phyloP scores from a whole-genome alignment of 2,888 invertebrate genomes.

The Spodoptera littoralis region DNA sequence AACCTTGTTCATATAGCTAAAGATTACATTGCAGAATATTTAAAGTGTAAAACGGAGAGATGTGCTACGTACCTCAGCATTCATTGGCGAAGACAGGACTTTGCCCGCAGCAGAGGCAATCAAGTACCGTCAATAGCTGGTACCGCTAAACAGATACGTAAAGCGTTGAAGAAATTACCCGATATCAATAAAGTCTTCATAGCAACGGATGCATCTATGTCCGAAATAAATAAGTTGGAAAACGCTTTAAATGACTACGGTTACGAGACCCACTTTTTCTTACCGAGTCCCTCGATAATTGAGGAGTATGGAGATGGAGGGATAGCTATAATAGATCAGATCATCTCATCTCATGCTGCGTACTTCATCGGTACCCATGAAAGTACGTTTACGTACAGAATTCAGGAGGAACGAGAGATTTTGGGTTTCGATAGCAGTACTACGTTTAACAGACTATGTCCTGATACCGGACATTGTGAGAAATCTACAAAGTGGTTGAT shows the following conservation, averaged over 20 bases:
- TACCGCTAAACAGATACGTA: slow-evolving; percentile 92
- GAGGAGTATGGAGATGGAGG: slow-evolving; percentile 93
- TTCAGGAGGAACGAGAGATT: slow-evolving; percentile 99
- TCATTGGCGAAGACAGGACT: slow-evolving; percentile 97
- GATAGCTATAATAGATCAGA: slow-evolving; percentile 97
- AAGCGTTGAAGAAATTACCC: slow-evolving; percentile 86
- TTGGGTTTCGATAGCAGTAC: slow-evolving; percentile 93
- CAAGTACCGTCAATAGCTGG: slow-evolving; percentile 94
- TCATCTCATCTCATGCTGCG: slow-evolving; percentile 96
- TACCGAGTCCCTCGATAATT: slow-evolving; percentile 83
- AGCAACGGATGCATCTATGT: slow-evolving; percentile 93
- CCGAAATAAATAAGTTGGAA: slow-evolving; percentile 86
- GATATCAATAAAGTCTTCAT: slow-evolving; percentile 90
- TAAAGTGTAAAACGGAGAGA: slow-evolving; percentile 68
- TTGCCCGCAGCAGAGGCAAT: slow-evolving; percentile 91
- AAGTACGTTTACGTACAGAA: slow-evolving; percentile 98
- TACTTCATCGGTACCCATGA: slow-evolving; percentile 97
- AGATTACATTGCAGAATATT: slow-evolving; percentile 84
- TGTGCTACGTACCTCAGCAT: slow-evolving; percentile 93
- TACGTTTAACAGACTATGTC: slow-evolving; percentile 97
- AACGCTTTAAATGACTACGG: slow-evolving; percentile 74
- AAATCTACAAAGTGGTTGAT: slow-evolving; percentile 94
- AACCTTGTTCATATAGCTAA: slow-evolving; percentile 91
- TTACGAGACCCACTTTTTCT: slow-evolving; percentile 72
- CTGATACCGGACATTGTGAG: slow-evolving; percentile 90